Evolutionary conservation across 1,140 invertebrate genomes (phyloP).

Genomic region (Orchestia grillus): DNA sequence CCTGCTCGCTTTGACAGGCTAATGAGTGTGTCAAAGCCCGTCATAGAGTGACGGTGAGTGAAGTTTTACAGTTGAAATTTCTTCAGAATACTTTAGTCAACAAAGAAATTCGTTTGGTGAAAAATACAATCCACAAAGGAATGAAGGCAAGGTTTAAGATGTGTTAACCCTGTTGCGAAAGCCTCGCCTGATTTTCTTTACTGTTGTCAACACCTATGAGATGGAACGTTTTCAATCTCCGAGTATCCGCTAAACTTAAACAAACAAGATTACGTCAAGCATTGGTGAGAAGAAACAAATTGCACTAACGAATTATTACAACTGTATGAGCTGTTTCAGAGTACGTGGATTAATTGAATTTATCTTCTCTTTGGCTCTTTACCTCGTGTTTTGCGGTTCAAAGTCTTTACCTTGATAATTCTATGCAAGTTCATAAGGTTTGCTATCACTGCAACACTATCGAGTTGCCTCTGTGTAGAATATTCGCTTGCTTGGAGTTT

Average conservation of each 20-base stretch:
- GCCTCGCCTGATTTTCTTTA: not conserved
- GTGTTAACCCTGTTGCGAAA: not conserved
- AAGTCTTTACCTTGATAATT: not conserved
- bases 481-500: not conserved
- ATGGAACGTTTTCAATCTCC: too few relatives aligned
- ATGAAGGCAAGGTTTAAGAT: not conserved
- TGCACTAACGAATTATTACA: not conserved
- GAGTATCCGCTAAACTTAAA: not conserved
- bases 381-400: not conserved
- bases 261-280: not conserved
- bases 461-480: not conserved
- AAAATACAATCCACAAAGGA: not conserved
- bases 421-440: not conserved
- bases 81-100: not conserved
- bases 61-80: not conserved
- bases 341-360: not conserved
- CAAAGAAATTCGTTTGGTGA: not conserved
- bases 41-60: not conserved
- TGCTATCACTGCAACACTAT: not conserved
- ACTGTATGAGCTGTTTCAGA: not conserved
- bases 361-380: not conserved
- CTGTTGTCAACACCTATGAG: not conserved
- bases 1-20: not conserved
- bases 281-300: not conserved
- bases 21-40: too few relatives aligned